phyloP scores from a whole-genome alignment of 2,797 vertebrate genomes.

The Eupleurogrammus muticus region DNA sequence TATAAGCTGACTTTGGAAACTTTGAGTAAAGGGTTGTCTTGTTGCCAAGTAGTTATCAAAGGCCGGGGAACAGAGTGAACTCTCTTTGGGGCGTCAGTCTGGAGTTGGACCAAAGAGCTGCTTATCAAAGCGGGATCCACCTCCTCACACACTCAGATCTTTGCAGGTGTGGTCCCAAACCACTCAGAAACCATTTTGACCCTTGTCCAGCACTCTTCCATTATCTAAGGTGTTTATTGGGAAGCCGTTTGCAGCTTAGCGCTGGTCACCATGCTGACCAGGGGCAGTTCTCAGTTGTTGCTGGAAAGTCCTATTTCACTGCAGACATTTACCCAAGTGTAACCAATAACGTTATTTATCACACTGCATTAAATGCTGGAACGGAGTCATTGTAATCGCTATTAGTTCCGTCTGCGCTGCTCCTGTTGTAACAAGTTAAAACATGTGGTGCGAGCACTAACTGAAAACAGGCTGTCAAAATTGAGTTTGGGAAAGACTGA shows the following conservation, averaged over 20 bases:
- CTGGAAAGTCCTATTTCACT: not conserved
- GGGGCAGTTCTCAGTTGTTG: not conserved
- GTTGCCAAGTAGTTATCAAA: constrained; percentile 61
- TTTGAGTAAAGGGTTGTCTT: constrained; percentile 37
- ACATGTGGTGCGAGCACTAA: not conserved
- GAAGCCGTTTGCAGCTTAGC: not conserved
- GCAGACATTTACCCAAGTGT: not conserved
- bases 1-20: constrained; percentile 60
- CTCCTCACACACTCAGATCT: constrained; percentile 16
- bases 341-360: not conserved
- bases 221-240: not conserved
- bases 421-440: not conserved
- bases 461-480: not conserved
- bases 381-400: not conserved
- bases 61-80: constrained; percentile 36
- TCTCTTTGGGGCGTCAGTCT: constrained; percentile 42
- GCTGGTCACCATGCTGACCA: not conserved
- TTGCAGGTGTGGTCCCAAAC: constrained; percentile 20
- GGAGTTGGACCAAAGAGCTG: constrained; percentile 58
- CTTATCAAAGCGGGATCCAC: constrained; percentile 55
- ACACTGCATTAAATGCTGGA: not conserved
- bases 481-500: too few relatives aligned
- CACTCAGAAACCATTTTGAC: constrained; percentile 1
- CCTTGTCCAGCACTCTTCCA: not conserved
- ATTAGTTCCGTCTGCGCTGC: not conserved